phyloP scores from a whole-genome alignment of 2,113 vertebrate species.

The Opisthocomus hoazin region DNA sequence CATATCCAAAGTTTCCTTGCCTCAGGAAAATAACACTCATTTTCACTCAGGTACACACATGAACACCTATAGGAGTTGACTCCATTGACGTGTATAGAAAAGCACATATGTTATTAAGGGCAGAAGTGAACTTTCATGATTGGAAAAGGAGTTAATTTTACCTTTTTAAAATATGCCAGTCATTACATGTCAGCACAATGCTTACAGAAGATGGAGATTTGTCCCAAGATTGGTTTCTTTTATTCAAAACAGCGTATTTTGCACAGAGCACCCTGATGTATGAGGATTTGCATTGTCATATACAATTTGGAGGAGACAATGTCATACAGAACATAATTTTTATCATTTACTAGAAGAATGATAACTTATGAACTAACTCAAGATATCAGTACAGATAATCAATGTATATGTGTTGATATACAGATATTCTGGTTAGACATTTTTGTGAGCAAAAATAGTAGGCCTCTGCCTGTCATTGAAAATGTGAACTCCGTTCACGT shows the following conservation, averaged over 20 bases:
- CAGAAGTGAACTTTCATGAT: neutral
- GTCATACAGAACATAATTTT: neutral
- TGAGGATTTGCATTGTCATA: neutral
- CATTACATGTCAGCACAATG: neutral
- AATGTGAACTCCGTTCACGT: neutral
- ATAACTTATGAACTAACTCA: neutral
- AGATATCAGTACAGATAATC: neutral
- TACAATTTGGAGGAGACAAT: conserved; percentile 17
- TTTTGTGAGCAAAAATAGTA: neutral
- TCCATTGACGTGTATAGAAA: neutral
- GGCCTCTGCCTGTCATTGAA: neutral
- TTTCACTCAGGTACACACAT: neutral
- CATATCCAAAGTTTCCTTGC: too few relatives aligned
- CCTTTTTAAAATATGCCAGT: neutral
- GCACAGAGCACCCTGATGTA: neutral
- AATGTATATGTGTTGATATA: neutral
- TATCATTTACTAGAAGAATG: conserved; percentile 55
- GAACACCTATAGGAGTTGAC: neutral
- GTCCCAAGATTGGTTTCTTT: neutral
- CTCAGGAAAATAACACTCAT: neutral
- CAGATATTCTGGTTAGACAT: neutral
- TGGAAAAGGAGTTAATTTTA: neutral
- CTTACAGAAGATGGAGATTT: conserved; percentile 26
- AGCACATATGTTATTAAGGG: neutral
- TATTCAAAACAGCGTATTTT: neutral